Base-by-base conservation (phyloP, 2,113 vertebrate species). In the Gila orcuttii region DNA sequence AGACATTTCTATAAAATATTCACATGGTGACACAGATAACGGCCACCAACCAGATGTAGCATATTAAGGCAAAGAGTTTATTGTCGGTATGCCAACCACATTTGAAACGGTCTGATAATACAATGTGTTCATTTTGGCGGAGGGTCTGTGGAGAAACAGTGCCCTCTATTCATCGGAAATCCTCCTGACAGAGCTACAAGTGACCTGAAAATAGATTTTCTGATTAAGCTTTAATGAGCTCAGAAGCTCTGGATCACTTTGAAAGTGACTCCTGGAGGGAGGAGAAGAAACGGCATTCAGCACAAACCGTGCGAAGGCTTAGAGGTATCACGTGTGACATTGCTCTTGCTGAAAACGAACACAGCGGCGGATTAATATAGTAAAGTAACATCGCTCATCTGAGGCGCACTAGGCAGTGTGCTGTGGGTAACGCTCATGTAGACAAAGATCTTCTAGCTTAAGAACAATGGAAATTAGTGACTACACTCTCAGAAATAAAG, bases 201-300 rank as follows among this genome's bases (percentile, higher is more conserved):
- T 92, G 88, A 94, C 91, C 93, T 94, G 92, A 92, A 95, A 95
- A 95, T 95, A 95, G 95, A 93, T 93, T 94, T 94, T 94, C 92
- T 93, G 93, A 95, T 95, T 93, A 95, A 95, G 91, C 92, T 93
- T 94, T 95, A 95, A 95, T 95, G 94, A 95, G 93, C 94, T 93
- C 77, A 90, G 93, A 94, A 92, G 92, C 93, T 90, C 87, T 90
- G 92, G 90, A 94, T 92, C 87, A 85, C 90, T 92, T 90, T 92
- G 90, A 94, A 94, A 93, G 89, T 92, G 90, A 93, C 91, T 93
- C 91, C 91, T 92, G 89, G 87, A 78, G 76, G 87, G 31, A 84
- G 76, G 60, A 76, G 60, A 68, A 33, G 83, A 82, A 82, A 60
- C 15, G 42, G 7, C 68, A 84, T 15, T 66, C 59, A 59, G 64